A percentile compares a stretch with the other conserved stretches of the same genome.
Evolutionary conservation across 2,797 vertebrate genomes (phyloP).

Genomic region (Urosaurus nigricauda): DNA sequence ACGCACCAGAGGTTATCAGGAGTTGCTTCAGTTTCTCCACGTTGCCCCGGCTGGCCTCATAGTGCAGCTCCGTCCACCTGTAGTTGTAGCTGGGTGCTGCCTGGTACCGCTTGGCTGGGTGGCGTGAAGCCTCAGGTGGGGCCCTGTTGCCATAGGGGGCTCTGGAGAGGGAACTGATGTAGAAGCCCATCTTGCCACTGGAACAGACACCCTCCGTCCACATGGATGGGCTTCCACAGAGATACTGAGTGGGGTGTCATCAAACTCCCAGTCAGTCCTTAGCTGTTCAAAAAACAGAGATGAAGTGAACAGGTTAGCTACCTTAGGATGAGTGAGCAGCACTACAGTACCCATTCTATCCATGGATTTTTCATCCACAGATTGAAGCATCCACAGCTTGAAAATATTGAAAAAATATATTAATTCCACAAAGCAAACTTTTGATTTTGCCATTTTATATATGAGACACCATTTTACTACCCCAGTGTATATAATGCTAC

Average conservation of each 20-base stretch:
- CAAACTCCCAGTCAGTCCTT: background rate
- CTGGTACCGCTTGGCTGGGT: constrained; percentile 57
- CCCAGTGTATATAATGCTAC: too few relatives aligned
- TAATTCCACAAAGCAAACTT: too few relatives aligned
- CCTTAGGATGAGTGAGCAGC: background rate
- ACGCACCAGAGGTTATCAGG: constrained; percentile 13
- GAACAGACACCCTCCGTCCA: constrained; percentile 28
- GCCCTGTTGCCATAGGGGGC: constrained; percentile 38
- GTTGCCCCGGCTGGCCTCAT: constrained; percentile 70
- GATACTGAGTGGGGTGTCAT: fast-evolving
- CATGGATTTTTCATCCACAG: too few relatives aligned
- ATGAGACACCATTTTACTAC: too few relatives aligned
- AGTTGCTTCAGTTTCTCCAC: constrained; percentile 57
- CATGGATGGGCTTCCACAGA: background rate
- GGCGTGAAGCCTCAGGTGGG: background rate
- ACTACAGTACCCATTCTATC: background rate
- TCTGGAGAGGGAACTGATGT: constrained; percentile 69
- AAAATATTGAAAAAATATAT: too few relatives aligned
- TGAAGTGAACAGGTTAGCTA: background rate
- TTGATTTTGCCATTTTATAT: too few relatives aligned
- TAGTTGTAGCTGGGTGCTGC: constrained; percentile 70
- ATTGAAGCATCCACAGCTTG: too few relatives aligned
- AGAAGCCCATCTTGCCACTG: constrained; percentile 68
- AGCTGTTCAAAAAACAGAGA: background rate
- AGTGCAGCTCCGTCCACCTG: constrained; percentile 72